A percentile compares a stretch with the other conserved stretches of the same genome.
Conservation (phyloP, 2,113 vertebrate species). For the Aix galericulata region DNA sequence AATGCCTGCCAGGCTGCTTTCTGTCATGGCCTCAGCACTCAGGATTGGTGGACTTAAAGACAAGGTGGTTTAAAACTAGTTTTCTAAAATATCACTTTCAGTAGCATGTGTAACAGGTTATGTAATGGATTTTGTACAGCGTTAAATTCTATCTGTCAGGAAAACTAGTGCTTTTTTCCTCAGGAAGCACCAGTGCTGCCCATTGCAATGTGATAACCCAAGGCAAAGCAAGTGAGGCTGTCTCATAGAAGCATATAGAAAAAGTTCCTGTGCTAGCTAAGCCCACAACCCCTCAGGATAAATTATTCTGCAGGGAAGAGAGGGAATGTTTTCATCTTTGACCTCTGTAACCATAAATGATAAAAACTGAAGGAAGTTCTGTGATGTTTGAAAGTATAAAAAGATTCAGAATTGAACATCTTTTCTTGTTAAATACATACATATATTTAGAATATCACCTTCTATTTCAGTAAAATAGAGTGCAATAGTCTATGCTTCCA, state of each 20-base stretch:
- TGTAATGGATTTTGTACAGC: not conserved
- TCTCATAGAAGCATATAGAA: not conserved
- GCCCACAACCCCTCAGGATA: not conserved
- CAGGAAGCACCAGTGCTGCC: not conserved
- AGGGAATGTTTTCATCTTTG: not conserved
- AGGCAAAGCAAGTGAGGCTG: not conserved
- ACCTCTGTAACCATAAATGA: not conserved
- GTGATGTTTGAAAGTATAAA: not conserved
- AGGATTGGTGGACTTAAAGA: not conserved
- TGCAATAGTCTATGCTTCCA: not conserved
- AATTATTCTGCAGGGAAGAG: not conserved
- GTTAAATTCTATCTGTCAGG: not conserved
- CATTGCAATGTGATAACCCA: not conserved
- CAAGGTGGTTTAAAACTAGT: constrained; percentile 6
- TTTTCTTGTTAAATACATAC: not conserved
- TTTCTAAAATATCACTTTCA: not conserved
- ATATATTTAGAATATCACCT: not conserved
- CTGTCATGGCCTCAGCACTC: not conserved
- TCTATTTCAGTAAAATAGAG: not conserved
- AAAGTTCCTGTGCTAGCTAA: not conserved
- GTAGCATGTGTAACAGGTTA: not conserved
- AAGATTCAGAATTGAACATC: not conserved
- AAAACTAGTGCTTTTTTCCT: not conserved
- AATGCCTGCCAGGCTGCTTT: not conserved
- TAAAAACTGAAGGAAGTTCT: not conserved